Evolutionary conservation across 2,113 vertebrate species (phyloP), one percentile per base, ranked within the genome.

Genomic region (Synodontis membranacea): DNA sequence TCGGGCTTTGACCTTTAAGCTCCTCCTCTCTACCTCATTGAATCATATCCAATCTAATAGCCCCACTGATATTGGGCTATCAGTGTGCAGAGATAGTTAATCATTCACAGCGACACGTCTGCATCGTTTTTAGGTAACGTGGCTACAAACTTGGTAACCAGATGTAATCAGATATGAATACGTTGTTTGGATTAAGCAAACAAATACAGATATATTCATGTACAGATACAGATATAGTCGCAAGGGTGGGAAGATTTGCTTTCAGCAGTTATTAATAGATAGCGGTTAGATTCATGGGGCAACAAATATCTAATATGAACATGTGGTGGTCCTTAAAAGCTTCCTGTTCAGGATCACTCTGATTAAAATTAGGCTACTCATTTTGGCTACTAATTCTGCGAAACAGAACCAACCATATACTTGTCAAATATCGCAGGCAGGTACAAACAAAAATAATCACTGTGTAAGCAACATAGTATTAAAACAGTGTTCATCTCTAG

Each of bases 111-210:
- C 15, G 37, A 68, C 31, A 0, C 2, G 64, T 37, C 5, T 68
- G 66, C 12, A 44, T 23, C 31, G 17, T 39, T 14, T 68, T 39
- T 39, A 37, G 5, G 31, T 34, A 68, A 34, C 15, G 0, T 42
- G 39, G 68, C 21, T 21, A 72, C 68, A 10, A 19, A 25, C 21
- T 8, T 19, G 15, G 31, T 68, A 34, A 54, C 19, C 25, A 37
- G 28, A 46, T 87, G 75, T 58, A 68, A 72, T 84, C 62, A 64
- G 15, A 60, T 62, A 80, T 6, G n/a, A n/a, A 52, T 75, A 60
- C 14, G 42, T 3, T 42, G 17, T 72, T 42, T 72, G 68, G 37
- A 42, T 42, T 72, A 72, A 72, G 23, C 34, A 72, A 42, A 19
- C 5, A 19, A n/a, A n/a, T n/a, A n/a, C n/a, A n/a, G n/a, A n/a